Conservation (phyloP, 2,888 invertebrate species). For the Tromatobia lineatoria region DNA sequence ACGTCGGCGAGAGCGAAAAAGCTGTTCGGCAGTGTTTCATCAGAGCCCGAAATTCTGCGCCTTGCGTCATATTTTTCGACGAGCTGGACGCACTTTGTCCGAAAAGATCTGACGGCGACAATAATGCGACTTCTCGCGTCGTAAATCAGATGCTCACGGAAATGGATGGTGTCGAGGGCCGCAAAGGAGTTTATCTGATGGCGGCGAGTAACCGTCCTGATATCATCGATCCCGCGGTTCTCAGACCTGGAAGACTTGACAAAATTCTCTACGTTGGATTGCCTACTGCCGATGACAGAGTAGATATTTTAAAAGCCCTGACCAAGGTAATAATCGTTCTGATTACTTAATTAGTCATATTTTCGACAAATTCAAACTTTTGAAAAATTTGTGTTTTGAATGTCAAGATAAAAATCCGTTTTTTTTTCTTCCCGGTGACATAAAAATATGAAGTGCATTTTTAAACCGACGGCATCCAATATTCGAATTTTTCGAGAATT, state of each 20-base stretch:
- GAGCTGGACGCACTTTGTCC: conserved; percentile 99
- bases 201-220: conserved; percentile 99
- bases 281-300: conserved; percentile 92
- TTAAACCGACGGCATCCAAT: too few relatives aligned
- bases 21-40: conserved; percentile 98
- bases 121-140: conserved; percentile 92
- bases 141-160: conserved; percentile 99
- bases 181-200: conserved; percentile 97
- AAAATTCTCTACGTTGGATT: conserved; percentile 96
- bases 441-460: too few relatives aligned
- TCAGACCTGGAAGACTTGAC: conserved; percentile 96
- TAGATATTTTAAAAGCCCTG: conserved; percentile 95
- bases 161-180: conserved; percentile 98
- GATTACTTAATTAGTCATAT: neutral
- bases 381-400: too few relatives aligned
- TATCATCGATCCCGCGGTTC: conserved; percentile 97
- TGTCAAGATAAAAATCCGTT: too few relatives aligned
- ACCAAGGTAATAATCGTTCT: conserved; percentile 89
- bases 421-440: too few relatives aligned
- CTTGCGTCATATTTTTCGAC: conserved; percentile 99
- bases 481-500: too few relatives aligned
- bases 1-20: conserved; percentile 99
- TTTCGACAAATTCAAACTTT: neutral
- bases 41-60: conserved; percentile 97
- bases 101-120: conserved; percentile 92